Percentiles rank a stretch among this genome's conserved stretches.
Evolutionary conservation across 2,888 invertebrate species (phyloP).

Genomic region (Notodonta dromedarius): DNA sequence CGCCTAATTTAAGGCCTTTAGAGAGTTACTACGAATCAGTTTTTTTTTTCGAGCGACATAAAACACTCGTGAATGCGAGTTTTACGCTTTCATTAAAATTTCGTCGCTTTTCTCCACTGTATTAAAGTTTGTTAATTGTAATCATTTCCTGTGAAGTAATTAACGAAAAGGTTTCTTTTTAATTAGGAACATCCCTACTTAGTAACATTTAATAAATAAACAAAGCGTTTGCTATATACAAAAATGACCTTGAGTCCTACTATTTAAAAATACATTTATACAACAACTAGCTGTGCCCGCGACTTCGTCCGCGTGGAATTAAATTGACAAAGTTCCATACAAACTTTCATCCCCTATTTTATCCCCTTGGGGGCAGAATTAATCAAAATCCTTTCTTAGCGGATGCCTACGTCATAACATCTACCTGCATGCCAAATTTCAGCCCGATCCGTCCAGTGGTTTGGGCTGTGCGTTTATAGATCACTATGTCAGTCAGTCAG

Average conservation of each 20-base stretch:
- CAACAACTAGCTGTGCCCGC: too few relatives aligned
- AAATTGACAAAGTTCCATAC: too few relatives aligned
- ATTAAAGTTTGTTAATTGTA: slow-evolving; percentile 13
- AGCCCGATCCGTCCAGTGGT: too few relatives aligned
- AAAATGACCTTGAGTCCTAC: not conserved
- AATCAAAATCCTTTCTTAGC: too few relatives aligned
- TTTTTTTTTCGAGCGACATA: slow-evolving; percentile 10
- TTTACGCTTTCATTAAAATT: slow-evolving; percentile 12
- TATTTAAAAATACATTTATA: too few relatives aligned
- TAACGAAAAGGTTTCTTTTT: not conserved
- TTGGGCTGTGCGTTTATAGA: too few relatives aligned
- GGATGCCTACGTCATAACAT: too few relatives aligned
- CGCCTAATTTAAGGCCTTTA: slow-evolving; percentile 37
- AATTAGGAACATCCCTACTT: not conserved
- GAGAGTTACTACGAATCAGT: slow-evolving; percentile 26
- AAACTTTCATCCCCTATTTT: too few relatives aligned
- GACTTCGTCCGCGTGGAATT: too few relatives aligned
- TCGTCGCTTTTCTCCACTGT: not conserved
- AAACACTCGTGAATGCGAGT: slow-evolving; percentile 5
- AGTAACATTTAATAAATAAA: not conserved
- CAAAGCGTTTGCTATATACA: not conserved
- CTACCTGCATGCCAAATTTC: too few relatives aligned
- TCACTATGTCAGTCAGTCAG: too few relatives aligned
- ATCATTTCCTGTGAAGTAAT: not conserved
- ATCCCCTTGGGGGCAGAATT: too few relatives aligned